These are phyloP conservation scores for Turnix velox DNA, from an alignment of 2,113 vertebrate species.

Conservation along the genomic window DNA sequence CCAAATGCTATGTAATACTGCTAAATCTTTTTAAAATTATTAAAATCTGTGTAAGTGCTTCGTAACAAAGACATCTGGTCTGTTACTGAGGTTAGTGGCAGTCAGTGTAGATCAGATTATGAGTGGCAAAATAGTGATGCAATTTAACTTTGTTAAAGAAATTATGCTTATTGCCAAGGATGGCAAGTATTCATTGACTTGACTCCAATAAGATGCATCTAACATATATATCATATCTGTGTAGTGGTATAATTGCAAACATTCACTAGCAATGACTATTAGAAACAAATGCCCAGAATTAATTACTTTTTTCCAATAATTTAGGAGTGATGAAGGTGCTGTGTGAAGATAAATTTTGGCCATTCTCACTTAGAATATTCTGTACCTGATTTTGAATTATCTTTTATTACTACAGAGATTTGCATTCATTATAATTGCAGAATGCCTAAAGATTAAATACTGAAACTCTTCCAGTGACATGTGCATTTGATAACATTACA, in stretches of 20 bases:
- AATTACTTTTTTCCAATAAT: not conserved
- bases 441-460: conserved; percentile 63
- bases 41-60: not conserved
- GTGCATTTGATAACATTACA: conserved; percentile 54
- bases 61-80: not conserved
- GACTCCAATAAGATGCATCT: not conserved
- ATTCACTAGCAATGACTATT: not conserved
- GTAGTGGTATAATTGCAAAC: not conserved
- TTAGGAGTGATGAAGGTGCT: not conserved
- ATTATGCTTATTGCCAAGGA: not conserved
- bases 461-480: conserved; percentile 53
- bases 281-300: not conserved
- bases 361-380: not conserved
- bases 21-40: not conserved
- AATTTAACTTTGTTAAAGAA: not conserved
- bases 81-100: not conserved
- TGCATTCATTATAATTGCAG: conserved; percentile 61
- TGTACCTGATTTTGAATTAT: conserved; percentile 39
- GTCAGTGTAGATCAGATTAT: not conserved
- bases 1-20: not conserved
- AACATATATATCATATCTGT: not conserved
- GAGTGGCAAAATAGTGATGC: not conserved
- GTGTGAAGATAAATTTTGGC: conserved; percentile 52
- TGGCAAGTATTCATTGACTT: not conserved
- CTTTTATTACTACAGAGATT: conserved; percentile 59